phyloP scores from a whole-genome alignment of 37 sponge, comb jelly and placozoan species.

The Halisarca cf. caerulea region DNA sequence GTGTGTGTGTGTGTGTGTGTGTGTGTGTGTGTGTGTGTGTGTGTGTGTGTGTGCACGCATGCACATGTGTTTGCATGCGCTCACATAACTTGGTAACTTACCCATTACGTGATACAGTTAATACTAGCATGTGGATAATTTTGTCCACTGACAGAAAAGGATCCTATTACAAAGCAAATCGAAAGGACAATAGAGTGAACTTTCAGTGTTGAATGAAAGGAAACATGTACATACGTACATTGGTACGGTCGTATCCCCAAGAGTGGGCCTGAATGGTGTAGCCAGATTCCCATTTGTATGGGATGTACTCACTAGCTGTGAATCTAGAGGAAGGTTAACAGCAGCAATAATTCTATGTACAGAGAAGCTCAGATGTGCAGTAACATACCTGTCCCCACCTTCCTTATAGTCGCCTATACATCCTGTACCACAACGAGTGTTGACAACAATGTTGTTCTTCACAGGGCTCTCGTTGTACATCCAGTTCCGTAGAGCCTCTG shows the following conservation, averaged over 20 bases:
- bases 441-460: conserved; percentile 51
- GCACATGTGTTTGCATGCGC: no score
- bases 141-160: conserved; percentile 28
- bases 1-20: no score
- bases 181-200: not conserved
- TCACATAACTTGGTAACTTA: no score
- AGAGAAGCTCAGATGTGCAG: not conserved
- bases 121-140: conserved; percentile 60
- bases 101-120: conserved; percentile 70
- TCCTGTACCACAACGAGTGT: conserved; percentile 39
- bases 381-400: conserved; percentile 65
- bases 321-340: conserved; percentile 39
- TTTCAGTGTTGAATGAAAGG: not conserved
- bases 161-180: conserved; percentile 1
- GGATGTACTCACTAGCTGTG: conserved; percentile 44
- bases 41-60: no score
- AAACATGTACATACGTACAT: not conserved
- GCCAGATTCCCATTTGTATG: conserved; percentile 78
- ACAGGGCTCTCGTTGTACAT: conserved; percentile 82
- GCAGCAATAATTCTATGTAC: not conserved
- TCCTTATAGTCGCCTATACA: conserved; percentile 68
- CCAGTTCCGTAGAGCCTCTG: conserved; percentile 69
- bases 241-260: conserved; percentile 79
- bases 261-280: conserved; percentile 70
- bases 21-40: no score